Evolutionary conservation across 2,797 vertebrate species (phyloP).

Genomic region (Cuniculus paca): DNA sequence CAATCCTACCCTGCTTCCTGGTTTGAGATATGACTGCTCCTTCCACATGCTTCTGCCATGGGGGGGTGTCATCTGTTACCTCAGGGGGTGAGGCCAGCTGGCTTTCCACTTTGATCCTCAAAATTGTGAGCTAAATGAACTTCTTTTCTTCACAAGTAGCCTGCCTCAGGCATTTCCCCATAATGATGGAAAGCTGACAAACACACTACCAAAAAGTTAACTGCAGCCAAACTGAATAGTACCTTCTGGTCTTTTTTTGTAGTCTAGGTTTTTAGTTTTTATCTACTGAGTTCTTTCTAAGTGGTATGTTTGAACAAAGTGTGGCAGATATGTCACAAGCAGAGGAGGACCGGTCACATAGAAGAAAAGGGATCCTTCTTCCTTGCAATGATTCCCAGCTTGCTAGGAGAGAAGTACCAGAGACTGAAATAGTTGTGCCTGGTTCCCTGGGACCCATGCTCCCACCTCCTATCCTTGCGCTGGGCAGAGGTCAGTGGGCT

Average conservation of each 20-base stretch:
- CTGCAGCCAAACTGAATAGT: not conserved
- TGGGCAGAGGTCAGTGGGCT: not conserved
- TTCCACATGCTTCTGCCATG: not conserved
- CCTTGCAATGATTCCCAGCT: not conserved
- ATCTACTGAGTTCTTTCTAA: not conserved
- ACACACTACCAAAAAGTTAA: not conserved
- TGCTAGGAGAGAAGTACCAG: not conserved
- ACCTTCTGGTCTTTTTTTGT: not conserved
- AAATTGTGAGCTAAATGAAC: not conserved
- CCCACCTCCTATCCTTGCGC: not conserved
- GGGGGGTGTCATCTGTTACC: not conserved
- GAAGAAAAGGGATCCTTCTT: not conserved
- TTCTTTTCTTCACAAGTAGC: not conserved
- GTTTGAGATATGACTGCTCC: not conserved
- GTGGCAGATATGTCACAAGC: not conserved
- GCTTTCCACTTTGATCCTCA: not conserved
- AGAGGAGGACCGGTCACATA: not conserved
- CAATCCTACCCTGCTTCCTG: not conserved
- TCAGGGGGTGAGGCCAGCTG: not conserved
- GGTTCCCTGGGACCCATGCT: not conserved
- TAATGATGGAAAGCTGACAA: not conserved
- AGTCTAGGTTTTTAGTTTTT: not conserved
- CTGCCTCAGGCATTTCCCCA: not conserved
- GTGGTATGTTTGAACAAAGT: not conserved
- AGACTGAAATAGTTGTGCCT: not conserved